phyloP scores from a whole-genome alignment of 2,797 vertebrate species.

The Fistularia tabacaria region DNA sequence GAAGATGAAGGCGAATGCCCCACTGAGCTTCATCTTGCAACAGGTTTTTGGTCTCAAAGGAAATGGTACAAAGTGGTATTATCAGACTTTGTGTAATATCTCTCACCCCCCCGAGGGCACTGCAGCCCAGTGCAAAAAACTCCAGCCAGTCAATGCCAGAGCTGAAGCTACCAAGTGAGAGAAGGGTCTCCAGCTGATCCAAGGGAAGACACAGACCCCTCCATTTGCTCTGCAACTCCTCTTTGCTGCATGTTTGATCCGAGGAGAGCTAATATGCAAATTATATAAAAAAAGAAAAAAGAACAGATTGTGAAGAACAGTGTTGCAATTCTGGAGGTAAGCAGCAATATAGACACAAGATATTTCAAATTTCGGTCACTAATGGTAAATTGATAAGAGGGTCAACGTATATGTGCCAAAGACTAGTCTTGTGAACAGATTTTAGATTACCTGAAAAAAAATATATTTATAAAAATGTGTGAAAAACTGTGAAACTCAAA shows the following conservation, averaged over 20 bases:
- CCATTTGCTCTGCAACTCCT: constrained; percentile 81
- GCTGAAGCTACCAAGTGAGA: constrained; percentile 72
- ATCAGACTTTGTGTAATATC: constrained; percentile 24
- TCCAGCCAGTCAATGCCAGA: constrained; percentile 80
- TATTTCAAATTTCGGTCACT: no score
- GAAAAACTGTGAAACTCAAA: no score
- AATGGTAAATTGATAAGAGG: no score
- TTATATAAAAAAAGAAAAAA: neutral
- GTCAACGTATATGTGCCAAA: no score
- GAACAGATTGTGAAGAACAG: neutral
- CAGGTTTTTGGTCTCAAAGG: no score
- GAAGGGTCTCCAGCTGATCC: constrained; percentile 74
- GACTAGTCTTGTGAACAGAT: no score
- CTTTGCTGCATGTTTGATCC: constrained; percentile 44
- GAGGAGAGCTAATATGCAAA: constrained; percentile 43
- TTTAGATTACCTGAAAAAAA: no score
- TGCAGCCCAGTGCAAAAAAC: constrained; percentile 85
- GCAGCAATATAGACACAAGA: no score
- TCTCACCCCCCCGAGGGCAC: constrained; percentile 80
- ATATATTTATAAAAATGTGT: no score
- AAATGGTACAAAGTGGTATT: constrained; percentile 23
- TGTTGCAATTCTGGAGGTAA: neutral
- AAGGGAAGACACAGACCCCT: constrained; percentile 76
- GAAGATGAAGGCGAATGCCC: constrained; percentile 23
- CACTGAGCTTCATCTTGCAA: constrained; percentile 4